phyloP scores from a whole-genome alignment of 2,888 invertebrate genomes.

The Drosophila kokeensis region DNA sequence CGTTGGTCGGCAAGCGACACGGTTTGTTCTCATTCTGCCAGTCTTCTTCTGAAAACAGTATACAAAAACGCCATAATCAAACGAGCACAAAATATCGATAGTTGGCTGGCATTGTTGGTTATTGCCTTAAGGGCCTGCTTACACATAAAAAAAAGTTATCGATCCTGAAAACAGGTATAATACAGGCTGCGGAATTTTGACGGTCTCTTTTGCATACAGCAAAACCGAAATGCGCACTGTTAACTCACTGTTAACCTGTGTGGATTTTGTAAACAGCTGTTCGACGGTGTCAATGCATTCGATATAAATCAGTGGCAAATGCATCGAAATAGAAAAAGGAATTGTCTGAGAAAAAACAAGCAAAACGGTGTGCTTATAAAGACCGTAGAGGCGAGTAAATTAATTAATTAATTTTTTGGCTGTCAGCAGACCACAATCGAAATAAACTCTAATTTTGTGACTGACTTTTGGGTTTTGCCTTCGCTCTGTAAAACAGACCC shows the following conservation, averaged over 20 bases:
- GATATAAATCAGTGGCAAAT: neutral
- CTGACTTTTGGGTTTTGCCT: neutral
- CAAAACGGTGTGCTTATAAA: neutral
- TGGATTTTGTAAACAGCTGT: neutral
- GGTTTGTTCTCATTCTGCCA: constrained; percentile 87
- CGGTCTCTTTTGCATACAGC: neutral
- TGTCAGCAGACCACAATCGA: neutral
- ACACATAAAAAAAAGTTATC: neutral
- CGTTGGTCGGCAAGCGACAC: constrained; percentile 83
- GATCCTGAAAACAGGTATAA: neutral
- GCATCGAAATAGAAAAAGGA: neutral
- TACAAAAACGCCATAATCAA: constrained; percentile 5
- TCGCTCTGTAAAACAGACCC: neutral
- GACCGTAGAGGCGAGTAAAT: neutral
- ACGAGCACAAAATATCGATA: constrained; percentile 37
- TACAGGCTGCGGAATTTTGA: neutral
- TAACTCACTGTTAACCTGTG: neutral
- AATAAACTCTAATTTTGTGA: neutral
- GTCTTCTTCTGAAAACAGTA: constrained; percentile 87
- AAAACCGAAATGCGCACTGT: neutral
- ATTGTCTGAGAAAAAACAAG: neutral
- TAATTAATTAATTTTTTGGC: neutral
- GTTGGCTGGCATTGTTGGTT: neutral
- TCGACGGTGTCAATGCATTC: neutral
- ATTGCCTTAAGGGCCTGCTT: neutral